Evolutionary conservation across 2,113 vertebrate genomes (phyloP), one percentile per base, ranked within the genome.

Genomic region (Suricata suricatta): DNA sequence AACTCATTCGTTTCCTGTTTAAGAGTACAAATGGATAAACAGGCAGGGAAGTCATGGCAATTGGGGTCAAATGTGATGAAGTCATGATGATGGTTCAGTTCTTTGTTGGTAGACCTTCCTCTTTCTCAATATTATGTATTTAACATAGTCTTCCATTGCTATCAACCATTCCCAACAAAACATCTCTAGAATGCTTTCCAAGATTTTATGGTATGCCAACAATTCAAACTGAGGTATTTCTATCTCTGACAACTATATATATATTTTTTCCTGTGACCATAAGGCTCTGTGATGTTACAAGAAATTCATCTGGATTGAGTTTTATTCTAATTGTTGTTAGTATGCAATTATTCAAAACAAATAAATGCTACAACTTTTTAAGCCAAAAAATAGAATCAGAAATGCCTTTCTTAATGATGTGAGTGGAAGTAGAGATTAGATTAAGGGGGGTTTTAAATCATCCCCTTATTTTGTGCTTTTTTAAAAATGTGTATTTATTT

Each of bases 341-440:
- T 60, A 87, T 60, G 69, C 13, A 83, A 79, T 90, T 50, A 95
- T 77, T 85, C n/a, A 50, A 87, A 96, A 82, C 7, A 63, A 81
- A 54, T 47, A 38, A 72, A 72, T 79, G 7, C 27, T 66, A 77
- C 72, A 64, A 25, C 31, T 60, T 88, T 87, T 76, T 87, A 87
- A 87, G 23, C 19, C 50, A 16, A 60, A 60, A 96, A 88, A 68
- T n/a, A 52, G 50, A 95, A 88, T 15, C 50, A 11, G 38, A 63
- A 96, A 47, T 38, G 12, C 5, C 54, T 77, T 76, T 60, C 44
- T 74, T 76, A 85, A 92, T 84, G 33, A 35, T 72, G 27, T 60
- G 7, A 27, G 19, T 76, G 0, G 7, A 72, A 84, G 10, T 72
- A 9, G 35, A 57, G 16, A 52, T 71, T 63, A 35, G 3, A 77